Conservation (phyloP, 1,140 invertebrate species). For the Heliothis virescens region DNA sequence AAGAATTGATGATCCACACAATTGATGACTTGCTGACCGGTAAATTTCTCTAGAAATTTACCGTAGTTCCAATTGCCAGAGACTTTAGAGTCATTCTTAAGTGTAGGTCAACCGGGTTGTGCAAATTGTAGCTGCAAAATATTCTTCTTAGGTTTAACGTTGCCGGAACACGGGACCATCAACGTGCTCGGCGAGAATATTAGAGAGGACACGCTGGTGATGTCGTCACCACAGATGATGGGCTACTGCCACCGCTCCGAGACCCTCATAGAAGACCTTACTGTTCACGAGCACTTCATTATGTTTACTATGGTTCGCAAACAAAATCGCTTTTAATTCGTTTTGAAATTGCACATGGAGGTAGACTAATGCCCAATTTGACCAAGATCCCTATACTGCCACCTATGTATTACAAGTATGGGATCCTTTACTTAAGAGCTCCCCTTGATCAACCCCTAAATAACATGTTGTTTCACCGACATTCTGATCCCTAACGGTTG, state of each 20-base stretch:
- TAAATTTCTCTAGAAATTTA: conserved; percentile 34
- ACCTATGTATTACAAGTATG: too few relatives aligned
- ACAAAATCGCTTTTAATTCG: neutral
- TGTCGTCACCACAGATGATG: conserved; percentile 66
- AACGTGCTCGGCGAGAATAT: conserved; percentile 66
- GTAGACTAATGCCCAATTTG: neutral
- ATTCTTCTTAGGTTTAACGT: conserved; percentile 62
- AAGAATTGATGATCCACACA: conserved; percentile 62
- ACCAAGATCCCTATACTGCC: neutral
- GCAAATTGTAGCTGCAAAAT: too few relatives aligned
- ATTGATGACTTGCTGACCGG: conserved; percentile 74
- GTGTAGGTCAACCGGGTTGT: too few relatives aligned
- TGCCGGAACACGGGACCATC: conserved; percentile 69
- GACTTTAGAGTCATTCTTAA: too few relatives aligned
- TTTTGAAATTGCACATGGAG: neutral
- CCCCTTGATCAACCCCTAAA: too few relatives aligned
- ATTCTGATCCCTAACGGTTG: too few relatives aligned
- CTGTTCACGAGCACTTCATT: conserved; percentile 70
- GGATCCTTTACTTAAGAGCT: too few relatives aligned
- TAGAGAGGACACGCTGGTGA: conserved; percentile 50
- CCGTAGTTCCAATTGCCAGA: too few relatives aligned
- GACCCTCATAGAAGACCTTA: conserved; percentile 71
- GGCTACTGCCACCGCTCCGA: conserved; percentile 71
- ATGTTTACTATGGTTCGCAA: conserved; percentile 65
- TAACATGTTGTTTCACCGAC: too few relatives aligned